Evolutionary conservation across 2,888 invertebrate species (phyloP).

Genomic region (Cephus pulcher): DNA sequence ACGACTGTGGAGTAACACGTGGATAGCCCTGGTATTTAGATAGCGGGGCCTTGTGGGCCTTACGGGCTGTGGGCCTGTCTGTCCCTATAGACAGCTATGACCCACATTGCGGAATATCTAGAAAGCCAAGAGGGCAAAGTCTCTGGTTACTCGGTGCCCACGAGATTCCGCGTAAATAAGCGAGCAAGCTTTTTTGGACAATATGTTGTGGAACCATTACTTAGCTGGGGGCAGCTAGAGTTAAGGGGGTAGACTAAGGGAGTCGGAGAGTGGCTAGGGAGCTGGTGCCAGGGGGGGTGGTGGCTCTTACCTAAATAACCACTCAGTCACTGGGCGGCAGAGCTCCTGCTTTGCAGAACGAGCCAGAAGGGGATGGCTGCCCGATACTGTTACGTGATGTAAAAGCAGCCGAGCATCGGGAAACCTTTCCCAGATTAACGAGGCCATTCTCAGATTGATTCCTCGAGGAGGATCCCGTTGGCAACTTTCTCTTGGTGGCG

Average conservation of each 20-base stretch:
- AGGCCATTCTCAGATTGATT: conserved; percentile 66
- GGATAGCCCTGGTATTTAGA: neutral
- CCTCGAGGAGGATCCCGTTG: conserved; percentile 54
- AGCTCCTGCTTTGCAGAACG: conserved; percentile 32
- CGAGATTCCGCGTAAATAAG: conserved; percentile 40
- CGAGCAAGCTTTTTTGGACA: conserved; percentile 55
- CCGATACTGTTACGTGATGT: conserved; percentile 60
- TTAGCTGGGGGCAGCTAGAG: conserved; percentile 49
- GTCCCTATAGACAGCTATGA: neutral
- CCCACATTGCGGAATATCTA: neutral
- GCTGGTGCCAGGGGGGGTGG: conserved; percentile 29
- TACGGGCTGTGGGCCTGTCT: neutral
- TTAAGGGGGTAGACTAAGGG: conserved; percentile 4
- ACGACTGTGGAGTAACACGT: neutral
- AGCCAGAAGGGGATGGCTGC: conserved; percentile 29
- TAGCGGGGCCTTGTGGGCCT: neutral
- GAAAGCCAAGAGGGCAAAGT: neutral
- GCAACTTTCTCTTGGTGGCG: conserved; percentile 32
- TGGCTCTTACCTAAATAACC: conserved; percentile 67
- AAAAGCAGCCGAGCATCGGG: conserved; percentile 56
- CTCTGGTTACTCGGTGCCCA: neutral
- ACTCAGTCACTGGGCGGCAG: conserved; percentile 65
- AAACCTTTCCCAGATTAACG: conserved; percentile 63
- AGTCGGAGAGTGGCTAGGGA: conserved; percentile 33
- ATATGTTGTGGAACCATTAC: conserved; percentile 62